Evolutionary conservation across 2,888 invertebrate genomes (phyloP).

Genomic region (Lysandra bellargus): DNA sequence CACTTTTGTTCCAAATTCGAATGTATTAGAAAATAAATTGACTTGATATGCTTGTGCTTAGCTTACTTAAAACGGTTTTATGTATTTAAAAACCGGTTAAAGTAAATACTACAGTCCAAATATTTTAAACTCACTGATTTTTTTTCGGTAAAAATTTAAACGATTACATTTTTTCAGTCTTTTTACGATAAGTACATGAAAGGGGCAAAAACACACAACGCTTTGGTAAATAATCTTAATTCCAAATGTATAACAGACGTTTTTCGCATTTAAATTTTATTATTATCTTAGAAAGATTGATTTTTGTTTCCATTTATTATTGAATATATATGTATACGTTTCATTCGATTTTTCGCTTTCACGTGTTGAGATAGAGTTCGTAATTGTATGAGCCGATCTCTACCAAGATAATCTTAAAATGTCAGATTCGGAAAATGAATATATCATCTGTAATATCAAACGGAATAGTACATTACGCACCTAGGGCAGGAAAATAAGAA

Average conservation of each 20-base stretch:
- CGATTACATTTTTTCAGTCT: not conserved
- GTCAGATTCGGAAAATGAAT: not conserved
- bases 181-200: not conserved
- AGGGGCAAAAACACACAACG: not conserved
- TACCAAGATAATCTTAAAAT: not conserved
- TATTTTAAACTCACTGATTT: not conserved
- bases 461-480: not conserved
- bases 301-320: not conserved
- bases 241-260: not conserved
- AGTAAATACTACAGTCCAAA: conserved; percentile 26
- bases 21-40: conserved; percentile 28
- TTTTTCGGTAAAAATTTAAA: no score
- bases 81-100: conserved; percentile 34
- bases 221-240: not conserved
- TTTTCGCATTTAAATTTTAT: not conserved
- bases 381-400: not conserved
- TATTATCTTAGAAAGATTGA: not conserved
- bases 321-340: not conserved
- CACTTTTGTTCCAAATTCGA: conserved; percentile 28
- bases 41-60: not conserved
- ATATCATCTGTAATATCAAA: conserved; percentile 16
- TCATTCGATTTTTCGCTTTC: not conserved
- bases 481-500: no score
- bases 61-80: conserved; percentile 34
- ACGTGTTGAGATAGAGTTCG: not conserved